Evolutionary conservation across 2,797 vertebrate genomes (phyloP).

Genomic region (Smutsia temminckii): DNA sequence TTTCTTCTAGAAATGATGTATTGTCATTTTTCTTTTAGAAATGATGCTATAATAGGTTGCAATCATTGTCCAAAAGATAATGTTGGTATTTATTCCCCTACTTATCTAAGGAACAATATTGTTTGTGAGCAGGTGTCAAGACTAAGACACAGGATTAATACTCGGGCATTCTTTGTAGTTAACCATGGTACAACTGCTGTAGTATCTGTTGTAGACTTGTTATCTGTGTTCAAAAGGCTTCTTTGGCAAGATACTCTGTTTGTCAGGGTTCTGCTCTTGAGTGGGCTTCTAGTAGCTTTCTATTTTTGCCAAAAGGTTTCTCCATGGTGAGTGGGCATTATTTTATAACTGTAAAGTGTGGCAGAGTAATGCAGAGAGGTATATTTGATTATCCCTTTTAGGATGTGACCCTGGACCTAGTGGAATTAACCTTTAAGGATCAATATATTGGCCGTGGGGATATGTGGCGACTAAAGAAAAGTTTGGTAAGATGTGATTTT

Average conservation of each 20-base stretch:
- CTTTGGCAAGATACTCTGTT: not conserved
- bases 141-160: not conserved
- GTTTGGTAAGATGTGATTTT: slow-evolving; percentile 88
- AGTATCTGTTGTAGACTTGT: not conserved
- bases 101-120: not conserved
- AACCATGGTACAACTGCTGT: not conserved
- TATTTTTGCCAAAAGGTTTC: not conserved
- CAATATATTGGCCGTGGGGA: slow-evolving; percentile 98
- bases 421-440: slow-evolving; percentile 98
- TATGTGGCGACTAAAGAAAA: slow-evolving; percentile 99
- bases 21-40: slow-evolving; percentile 23
- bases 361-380: not conserved
- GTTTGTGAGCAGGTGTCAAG: not conserved
- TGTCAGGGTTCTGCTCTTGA: not conserved
- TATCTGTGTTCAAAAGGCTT: not conserved
- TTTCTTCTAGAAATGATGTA: not conserved
- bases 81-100: not conserved
- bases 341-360: not conserved
- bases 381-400: slow-evolving; percentile 76
- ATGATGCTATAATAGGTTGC: not conserved
- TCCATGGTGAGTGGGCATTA: not conserved
- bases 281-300: not conserved
- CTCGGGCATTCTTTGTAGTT: not conserved
- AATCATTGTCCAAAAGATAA: not conserved
- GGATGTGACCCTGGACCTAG: slow-evolving; percentile 96